Evolutionary conservation across 1,140 invertebrate genomes (phyloP).

Genomic region (Vanessa atalanta): DNA sequence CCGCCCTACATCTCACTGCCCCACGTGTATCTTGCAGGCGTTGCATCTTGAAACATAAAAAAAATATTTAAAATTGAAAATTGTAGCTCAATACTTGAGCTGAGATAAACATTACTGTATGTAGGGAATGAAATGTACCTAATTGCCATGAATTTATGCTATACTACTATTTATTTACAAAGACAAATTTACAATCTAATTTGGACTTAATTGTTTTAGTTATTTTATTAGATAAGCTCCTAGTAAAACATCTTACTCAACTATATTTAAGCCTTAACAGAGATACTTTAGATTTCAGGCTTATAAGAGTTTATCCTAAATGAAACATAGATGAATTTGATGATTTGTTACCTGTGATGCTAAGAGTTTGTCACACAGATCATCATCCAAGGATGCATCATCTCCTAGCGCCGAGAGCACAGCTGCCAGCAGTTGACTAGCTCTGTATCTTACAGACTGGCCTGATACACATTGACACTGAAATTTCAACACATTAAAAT

Average conservation of each 20-base stretch:
- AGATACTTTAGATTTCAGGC: too few relatives aligned
- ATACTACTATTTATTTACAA: too few relatives aligned
- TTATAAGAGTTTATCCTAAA: too few relatives aligned
- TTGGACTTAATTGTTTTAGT: background rate
- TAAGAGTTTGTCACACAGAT: constrained; percentile 87
- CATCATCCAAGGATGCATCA: constrained; percentile 89
- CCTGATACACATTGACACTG: constrained; percentile 83
- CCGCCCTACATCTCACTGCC: constrained; percentile 88
- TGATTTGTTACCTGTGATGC: constrained; percentile 81
- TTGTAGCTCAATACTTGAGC: too few relatives aligned
- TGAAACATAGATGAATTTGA: background rate
- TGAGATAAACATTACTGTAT: too few relatives aligned
- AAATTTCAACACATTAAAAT: constrained; percentile 23
- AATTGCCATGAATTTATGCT: too few relatives aligned
- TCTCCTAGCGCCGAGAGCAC: constrained; percentile 87
- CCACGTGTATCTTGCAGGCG: constrained; percentile 87
- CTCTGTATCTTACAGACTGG: constrained; percentile 85
- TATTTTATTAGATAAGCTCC: background rate
- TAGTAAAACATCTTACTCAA: background rate
- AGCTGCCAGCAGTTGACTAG: constrained; percentile 88
- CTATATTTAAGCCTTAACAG: too few relatives aligned
- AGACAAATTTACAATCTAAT: background rate
- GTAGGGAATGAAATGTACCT: too few relatives aligned
- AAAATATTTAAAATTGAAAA: background rate
- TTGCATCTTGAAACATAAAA: constrained; percentile 56